phyloP scores from a whole-genome alignment of 2,888 invertebrate species.

The Eupithecia inturbata region DNA sequence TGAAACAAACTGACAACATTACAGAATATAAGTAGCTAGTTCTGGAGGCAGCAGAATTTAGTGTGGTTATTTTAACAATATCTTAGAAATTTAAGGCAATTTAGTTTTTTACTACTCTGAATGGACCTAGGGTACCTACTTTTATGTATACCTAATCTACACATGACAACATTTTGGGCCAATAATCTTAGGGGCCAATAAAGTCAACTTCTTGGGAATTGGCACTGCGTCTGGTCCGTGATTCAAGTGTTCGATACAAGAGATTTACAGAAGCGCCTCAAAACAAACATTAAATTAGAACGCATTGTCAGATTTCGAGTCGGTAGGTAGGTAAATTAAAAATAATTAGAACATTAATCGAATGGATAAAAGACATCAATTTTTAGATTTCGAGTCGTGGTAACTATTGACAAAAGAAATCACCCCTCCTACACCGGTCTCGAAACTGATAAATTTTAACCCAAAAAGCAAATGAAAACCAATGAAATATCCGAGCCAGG shows the following conservation, averaged over 20 bases:
- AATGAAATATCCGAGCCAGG: neutral
- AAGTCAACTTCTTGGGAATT: too few relatives aligned
- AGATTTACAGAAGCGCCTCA: neutral
- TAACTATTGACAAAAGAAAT: neutral
- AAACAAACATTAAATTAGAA: neutral
- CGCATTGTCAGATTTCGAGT: neutral
- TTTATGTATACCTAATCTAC: too few relatives aligned
- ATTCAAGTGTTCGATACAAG: neutral
- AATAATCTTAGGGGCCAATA: too few relatives aligned
- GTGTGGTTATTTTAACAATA: neutral
- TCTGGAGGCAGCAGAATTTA: neutral
- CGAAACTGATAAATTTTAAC: neutral
- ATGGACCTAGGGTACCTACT: too few relatives aligned
- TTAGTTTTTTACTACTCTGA: neutral
- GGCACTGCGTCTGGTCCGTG: too few relatives aligned
- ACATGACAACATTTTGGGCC: too few relatives aligned
- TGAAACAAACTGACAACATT: constrained; percentile 15
- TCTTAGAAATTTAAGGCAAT: neutral
- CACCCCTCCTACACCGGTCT: neutral
- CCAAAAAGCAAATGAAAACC: neutral
- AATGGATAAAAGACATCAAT: neutral
- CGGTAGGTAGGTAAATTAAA: neutral
- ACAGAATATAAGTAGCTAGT: constrained; percentile 8
- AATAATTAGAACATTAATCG: neutral
- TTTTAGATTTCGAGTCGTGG: neutral